Evolutionary conservation across 2,888 invertebrate genomes (phyloP), one percentile per base, ranked within the genome.

Genomic region (Margaritifera margaritifera): DNA sequence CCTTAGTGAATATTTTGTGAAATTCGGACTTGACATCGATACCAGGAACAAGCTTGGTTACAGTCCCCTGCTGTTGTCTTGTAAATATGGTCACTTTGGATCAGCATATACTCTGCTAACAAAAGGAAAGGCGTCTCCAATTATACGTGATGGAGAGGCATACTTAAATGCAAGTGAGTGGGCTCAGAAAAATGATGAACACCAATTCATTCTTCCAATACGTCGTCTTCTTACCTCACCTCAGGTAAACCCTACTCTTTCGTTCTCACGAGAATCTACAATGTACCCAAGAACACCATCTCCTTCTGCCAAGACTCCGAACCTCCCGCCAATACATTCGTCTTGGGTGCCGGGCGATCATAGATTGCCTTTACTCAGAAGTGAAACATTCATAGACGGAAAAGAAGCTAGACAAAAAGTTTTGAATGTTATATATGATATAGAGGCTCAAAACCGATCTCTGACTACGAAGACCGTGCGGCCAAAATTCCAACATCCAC

Each of bases 31-130:
- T n/a, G 80, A 83, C 51, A 74, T 85, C 42, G 89, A 89, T 75
- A 75, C 72, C 8, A 71, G 87, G 31, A 89, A 89, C 75, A 78
- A 71, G 62, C 68, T 85, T 54, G 88, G 88, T 24, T 88, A 87
- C 80, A 87, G 87, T 1, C 80, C 87, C 4, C 72, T 89, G 63
- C 71, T 89, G 53, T 72, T 88, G 62, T 87, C 88, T 6, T 86
- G 86, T 65, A 86, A 86, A 71, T 80, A 82, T 62, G 87, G 84
- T 8, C 81, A 88, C 76, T 89, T 80, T 71, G 85, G 80, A 11
- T 86, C 86, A 1, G 89, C 87, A 4, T 77, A 87, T 66, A 70
- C 79, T 25, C 71, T 88, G 19, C 71, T 88, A 19, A 81, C 80
- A 18, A 71, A 79, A 66, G 86, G 86, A 19, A 75, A 78, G n/a